Evolutionary conservation across 1,140 invertebrate genomes (phyloP).

Genomic region (Drosophila murphyi): DNA sequence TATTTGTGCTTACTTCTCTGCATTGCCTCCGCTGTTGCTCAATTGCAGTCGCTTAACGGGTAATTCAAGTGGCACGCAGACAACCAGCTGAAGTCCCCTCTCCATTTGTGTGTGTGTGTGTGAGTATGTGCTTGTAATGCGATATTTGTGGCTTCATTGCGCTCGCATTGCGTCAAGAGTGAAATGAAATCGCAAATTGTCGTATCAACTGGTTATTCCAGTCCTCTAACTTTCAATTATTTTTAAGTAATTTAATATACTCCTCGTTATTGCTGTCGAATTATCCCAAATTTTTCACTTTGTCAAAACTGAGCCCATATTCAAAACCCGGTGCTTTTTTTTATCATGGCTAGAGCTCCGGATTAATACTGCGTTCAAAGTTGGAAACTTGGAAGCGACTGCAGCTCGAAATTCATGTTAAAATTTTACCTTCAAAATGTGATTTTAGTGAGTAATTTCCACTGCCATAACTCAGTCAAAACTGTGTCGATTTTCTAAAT

Average conservation of each 20-base stretch:
- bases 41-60: constrained; percentile 45
- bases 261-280: constrained; percentile 41
- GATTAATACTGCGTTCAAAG: too few relatives aligned
- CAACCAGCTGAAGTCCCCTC: constrained; percentile 1
- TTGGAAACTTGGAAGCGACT: too few relatives aligned
- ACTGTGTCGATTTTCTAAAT: background rate
- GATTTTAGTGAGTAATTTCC: too few relatives aligned
- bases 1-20: constrained; percentile 19
- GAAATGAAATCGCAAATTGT: constrained; percentile 51
- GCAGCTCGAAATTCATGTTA: too few relatives aligned
- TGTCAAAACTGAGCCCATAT: background rate
- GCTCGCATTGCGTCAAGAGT: constrained; percentile 35
- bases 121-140: constrained; percentile 54
- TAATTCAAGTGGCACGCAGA: constrained; percentile 41
- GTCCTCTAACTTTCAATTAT: constrained; percentile 59
- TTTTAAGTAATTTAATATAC: constrained; percentile 48
- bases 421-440: too few relatives aligned
- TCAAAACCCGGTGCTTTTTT: background rate
- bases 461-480: constrained; percentile 15
- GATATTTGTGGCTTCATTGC: constrained; percentile 78
- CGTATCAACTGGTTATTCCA: constrained; percentile 55
- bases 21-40: constrained; percentile 33
- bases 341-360: background rate
- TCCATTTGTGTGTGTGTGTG: constrained; percentile 4
- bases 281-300: constrained; percentile 15